A percentile compares a stretch with the other conserved stretches of the same genome.
Conservation (phyloP, 2,113 vertebrate species). For the Pachycephala philippinensis region DNA sequence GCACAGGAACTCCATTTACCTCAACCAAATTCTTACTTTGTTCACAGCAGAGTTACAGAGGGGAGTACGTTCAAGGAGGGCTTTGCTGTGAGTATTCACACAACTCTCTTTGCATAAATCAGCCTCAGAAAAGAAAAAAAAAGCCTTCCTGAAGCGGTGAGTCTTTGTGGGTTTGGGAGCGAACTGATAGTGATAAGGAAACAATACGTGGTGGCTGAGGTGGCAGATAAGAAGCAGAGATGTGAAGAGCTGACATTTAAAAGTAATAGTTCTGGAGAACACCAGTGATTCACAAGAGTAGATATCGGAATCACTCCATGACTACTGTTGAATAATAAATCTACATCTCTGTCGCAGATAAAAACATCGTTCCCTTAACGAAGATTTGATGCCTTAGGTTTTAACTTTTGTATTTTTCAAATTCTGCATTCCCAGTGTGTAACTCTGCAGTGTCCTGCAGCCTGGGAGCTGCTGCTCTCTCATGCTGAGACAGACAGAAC, state of each 20-base stretch:
- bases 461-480: too few relatives aligned
- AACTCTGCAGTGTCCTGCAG: too few relatives aligned
- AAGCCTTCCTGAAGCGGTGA: neutral
- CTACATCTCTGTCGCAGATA: neutral
- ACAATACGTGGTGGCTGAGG: neutral
- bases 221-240: neutral
- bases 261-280: neutral
- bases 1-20: neutral
- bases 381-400: too few relatives aligned
- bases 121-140: neutral
- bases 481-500: too few relatives aligned
- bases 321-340: neutral
- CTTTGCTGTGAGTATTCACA: neutral
- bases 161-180: slow-evolving; percentile 5
- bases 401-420: too few relatives aligned
- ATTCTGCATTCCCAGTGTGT: too few relatives aligned
- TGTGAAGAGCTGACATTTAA: neutral
- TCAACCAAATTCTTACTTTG: neutral
- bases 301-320: neutral
- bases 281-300: neutral
- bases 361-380: neutral
- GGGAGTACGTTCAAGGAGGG: neutral
- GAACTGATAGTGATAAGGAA: neutral
- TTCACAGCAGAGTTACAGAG: neutral
- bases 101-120: neutral